Evolutionary conservation across 2,113 vertebrate species (phyloP).

Genomic region (Acinonyx jubatus): DNA sequence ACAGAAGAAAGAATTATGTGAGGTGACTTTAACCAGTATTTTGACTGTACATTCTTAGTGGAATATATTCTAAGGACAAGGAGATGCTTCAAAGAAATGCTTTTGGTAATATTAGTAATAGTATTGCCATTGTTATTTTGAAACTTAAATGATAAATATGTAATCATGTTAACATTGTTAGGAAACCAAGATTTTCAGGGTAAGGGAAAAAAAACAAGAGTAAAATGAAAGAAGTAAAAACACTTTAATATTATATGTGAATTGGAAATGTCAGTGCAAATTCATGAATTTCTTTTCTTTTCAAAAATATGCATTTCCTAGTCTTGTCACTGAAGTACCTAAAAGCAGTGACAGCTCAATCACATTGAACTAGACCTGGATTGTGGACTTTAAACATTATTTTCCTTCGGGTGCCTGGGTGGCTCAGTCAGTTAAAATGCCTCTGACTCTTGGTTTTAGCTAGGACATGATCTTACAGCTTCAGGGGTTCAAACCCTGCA

Average conservation of each 20-base stretch:
- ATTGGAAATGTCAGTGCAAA: background rate
- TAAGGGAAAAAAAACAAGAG: background rate
- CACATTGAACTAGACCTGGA: background rate
- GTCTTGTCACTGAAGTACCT: background rate
- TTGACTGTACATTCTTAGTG: background rate
- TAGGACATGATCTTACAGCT: no score
- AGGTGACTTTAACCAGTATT: background rate
- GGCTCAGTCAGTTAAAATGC: no score
- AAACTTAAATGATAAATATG: background rate
- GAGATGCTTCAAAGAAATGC: background rate
- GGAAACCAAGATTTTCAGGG: background rate
- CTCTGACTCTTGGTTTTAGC: no score
- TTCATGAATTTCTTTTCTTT: background rate
- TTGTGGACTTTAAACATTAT: background rate
- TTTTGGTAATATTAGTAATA: background rate
- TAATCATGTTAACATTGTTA: background rate
- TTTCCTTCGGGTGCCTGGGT: background rate
- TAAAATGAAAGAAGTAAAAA: background rate
- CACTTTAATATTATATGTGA: background rate
- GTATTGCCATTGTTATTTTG: background rate
- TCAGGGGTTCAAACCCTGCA: no score
- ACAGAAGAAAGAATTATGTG: background rate
- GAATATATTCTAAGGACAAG: background rate
- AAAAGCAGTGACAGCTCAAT: background rate
- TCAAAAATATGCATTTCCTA: background rate